phyloP scores from a whole-genome alignment of 2,797 vertebrate genomes.

The Catamblyrhynchus diadema region DNA sequence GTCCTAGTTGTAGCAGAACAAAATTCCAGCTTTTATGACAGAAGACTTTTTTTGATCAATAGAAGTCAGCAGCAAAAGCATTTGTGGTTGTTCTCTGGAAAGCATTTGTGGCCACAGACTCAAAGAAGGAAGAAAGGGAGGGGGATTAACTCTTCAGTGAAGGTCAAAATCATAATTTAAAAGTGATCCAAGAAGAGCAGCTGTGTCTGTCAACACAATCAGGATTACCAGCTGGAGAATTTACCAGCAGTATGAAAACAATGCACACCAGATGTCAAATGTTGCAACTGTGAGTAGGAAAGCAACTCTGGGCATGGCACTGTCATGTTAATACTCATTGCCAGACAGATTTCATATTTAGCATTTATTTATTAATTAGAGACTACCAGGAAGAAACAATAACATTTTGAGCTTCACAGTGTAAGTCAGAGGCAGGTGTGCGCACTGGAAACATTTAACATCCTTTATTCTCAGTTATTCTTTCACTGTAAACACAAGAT shows the following conservation, averaged over 20 bases:
- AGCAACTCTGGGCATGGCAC: slow-evolving; percentile 35
- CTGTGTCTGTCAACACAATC: slow-evolving; percentile 72
- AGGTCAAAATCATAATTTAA: slow-evolving; percentile 78
- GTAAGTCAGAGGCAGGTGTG: background rate
- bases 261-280: slow-evolving; percentile 74
- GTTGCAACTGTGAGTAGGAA: slow-evolving; percentile 54
- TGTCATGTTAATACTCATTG: slow-evolving; percentile 25
- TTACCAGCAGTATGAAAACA: slow-evolving; percentile 75
- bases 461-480: background rate
- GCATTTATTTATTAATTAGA: slow-evolving; percentile 36
- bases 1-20: slow-evolving; percentile 44
- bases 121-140: slow-evolving; percentile 70
- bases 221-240: slow-evolving; percentile 72
- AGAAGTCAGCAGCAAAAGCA: slow-evolving; percentile 63
- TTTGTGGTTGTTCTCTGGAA: slow-evolving; percentile 70
- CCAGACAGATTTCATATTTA: slow-evolving; percentile 29
- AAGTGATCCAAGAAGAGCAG: slow-evolving; percentile 72
- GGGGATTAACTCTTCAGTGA: slow-evolving; percentile 73
- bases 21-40: slow-evolving; percentile 68
- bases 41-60: slow-evolving; percentile 68
- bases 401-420: background rate
- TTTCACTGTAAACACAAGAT: background rate
- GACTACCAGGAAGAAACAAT: slow-evolving; percentile 19
- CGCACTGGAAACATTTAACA: background rate
- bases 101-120: slow-evolving; percentile 69